Conservation (phyloP, 2,113 vertebrate genomes). For the Motacilla alba region DNA sequence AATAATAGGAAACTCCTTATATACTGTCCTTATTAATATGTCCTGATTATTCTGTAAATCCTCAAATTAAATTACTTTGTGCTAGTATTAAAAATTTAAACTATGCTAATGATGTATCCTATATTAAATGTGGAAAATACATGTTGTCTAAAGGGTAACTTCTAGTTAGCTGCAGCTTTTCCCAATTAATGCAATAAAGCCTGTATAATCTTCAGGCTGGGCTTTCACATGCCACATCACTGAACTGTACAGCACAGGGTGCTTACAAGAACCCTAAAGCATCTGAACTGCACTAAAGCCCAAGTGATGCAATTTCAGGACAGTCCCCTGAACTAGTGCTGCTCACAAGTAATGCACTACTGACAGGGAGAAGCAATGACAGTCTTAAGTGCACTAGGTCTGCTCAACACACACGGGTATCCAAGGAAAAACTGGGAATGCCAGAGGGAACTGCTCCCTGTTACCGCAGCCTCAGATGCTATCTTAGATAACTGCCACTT, state of each 20-base stretch:
- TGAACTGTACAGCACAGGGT: fast-evolving
- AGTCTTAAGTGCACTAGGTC: neutral
- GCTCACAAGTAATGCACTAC: neutral
- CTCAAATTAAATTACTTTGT: neutral
- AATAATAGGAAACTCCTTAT: neutral
- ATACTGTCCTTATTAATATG: neutral
- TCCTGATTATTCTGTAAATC: neutral
- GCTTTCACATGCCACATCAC: neutral
- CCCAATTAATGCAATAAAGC: neutral
- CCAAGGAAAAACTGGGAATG: neutral
- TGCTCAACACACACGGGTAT: neutral
- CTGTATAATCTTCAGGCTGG: neutral
- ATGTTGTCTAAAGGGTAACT: neutral
- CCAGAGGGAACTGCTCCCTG: neutral
- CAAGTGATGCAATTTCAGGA: neutral
- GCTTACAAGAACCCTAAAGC: neutral
- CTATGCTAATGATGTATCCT: neutral
- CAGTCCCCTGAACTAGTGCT: neutral
- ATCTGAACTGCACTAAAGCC: neutral
- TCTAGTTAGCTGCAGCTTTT: neutral
- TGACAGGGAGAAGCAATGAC: neutral
- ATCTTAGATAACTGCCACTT: neutral
- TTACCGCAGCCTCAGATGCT: fast-evolving
- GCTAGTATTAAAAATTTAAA: neutral
- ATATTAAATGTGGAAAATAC: neutral